Conservation (phyloP, 1,140 invertebrate genomes). For the Drosophila pectinifera region DNA sequence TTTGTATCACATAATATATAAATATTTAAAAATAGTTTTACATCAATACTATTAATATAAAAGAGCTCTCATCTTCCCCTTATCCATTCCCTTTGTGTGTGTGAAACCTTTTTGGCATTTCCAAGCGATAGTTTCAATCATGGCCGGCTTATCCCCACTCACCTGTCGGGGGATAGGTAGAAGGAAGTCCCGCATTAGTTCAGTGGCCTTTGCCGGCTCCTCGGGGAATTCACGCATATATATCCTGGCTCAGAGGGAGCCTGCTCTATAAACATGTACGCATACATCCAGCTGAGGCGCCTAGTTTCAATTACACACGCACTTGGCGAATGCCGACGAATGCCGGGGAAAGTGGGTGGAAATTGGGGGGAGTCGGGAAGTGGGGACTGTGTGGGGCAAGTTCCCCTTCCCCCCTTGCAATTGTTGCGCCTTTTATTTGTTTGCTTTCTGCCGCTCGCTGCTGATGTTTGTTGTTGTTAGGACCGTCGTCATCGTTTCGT, state of each 20-base stretch:
- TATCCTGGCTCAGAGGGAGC: conserved; percentile 16
- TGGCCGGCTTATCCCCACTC: conserved; percentile 6
- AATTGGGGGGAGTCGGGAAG: background rate
- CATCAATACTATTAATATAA: no score
- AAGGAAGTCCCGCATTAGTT: conserved; percentile 41
- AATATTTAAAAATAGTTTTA: background rate
- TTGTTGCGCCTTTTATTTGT: conserved; percentile 83
- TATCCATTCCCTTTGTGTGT: no score
- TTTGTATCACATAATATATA: background rate
- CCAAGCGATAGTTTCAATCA: conserved; percentile 16
- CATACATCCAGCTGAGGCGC: conserved; percentile 37
- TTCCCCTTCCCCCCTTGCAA: conserved; percentile 53
- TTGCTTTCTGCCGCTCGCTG: conserved; percentile 59
- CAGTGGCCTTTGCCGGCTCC: conserved; percentile 24
- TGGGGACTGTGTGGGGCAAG: conserved; percentile 3
- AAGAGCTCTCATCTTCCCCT: background rate
- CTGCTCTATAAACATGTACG: conserved; percentile 29
- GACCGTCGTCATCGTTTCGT: conserved; percentile 72
- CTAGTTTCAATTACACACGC: conserved; percentile 83
- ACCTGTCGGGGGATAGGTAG: background rate
- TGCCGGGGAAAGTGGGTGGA: background rate
- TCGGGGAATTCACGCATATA: background rate
- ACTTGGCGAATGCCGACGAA: conserved; percentile 66
- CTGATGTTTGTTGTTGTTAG: conserved; percentile 49
- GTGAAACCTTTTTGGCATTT: background rate